Percentiles rank a stretch among this genome's conserved stretches.
phyloP scores from a whole-genome alignment of 2,113 vertebrate genomes.

The Colius striatus region DNA sequence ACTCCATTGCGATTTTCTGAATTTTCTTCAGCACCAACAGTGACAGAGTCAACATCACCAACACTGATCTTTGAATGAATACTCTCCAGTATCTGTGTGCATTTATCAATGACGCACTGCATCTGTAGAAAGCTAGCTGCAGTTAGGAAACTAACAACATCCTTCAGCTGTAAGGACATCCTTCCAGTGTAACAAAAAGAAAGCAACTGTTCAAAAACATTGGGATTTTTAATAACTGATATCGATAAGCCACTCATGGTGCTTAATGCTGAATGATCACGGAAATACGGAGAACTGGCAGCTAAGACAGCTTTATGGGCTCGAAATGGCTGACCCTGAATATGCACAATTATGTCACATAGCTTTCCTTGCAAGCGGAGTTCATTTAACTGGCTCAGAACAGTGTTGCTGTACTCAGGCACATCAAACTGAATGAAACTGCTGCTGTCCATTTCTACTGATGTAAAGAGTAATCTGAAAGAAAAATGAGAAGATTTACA shows the following conservation, averaged over 20 bases:
- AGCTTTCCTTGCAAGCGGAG: slow-evolving; percentile 96
- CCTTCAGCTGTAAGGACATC: slow-evolving; percentile 96
- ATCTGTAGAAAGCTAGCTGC: slow-evolving; percentile 99
- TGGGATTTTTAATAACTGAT: slow-evolving; percentile 97
- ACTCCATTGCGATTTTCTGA: slow-evolving; percentile 86
- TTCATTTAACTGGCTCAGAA: slow-evolving; percentile 96
- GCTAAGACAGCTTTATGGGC: slow-evolving; percentile 98
- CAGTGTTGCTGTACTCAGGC: slow-evolving; percentile 97
- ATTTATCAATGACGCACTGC: slow-evolving; percentile 98
- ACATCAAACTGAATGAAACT: slow-evolving; percentile 99
- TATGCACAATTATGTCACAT: slow-evolving; percentile 98
- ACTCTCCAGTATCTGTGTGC: slow-evolving; percentile 96
- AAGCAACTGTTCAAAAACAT: slow-evolving; percentile 96
- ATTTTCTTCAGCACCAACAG: slow-evolving; percentile 84
- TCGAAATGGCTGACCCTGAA: slow-evolving; percentile 96
- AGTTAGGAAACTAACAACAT: slow-evolving; percentile 96
- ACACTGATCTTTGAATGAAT: slow-evolving; percentile 96
- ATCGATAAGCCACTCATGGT: slow-evolving; percentile 99
- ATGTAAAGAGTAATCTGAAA: slow-evolving; percentile 72
- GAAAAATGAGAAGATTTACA: slow-evolving; percentile 34
- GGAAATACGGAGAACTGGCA: slow-evolving; percentile 97
- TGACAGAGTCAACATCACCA: slow-evolving; percentile 82
- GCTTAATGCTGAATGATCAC: slow-evolving; percentile 95
- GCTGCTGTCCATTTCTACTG: slow-evolving; percentile 95
- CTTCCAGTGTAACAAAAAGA: slow-evolving; percentile 99